Conservation (phyloP, 2,113 vertebrate species). For the Pseudopipra pipra region DNA sequence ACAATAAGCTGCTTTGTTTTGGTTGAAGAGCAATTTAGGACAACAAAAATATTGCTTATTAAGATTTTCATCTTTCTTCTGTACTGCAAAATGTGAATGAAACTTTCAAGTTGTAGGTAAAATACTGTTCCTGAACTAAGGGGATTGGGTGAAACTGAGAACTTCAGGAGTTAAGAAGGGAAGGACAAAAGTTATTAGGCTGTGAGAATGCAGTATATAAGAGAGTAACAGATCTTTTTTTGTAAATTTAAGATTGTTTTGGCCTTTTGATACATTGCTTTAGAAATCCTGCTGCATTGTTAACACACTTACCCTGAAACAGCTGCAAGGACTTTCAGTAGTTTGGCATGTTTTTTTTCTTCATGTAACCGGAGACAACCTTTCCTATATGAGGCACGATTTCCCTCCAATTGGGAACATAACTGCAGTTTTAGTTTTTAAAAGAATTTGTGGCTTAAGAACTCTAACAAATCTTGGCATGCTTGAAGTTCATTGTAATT, state of each 20-base stretch:
- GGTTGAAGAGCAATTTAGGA: neutral
- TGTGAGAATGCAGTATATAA: neutral
- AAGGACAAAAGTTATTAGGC: neutral
- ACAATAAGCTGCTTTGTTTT: neutral
- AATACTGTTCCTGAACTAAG: neutral
- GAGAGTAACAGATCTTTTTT: neutral
- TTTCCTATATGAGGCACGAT: conserved; percentile 73
- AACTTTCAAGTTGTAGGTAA: neutral
- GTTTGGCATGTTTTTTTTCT: conserved; percentile 38
- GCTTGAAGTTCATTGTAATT: conserved; percentile 71
- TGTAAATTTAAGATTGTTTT: neutral
- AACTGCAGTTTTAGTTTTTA: conserved; percentile 68
- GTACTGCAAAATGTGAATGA: neutral
- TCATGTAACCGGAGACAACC: conserved; percentile 64
- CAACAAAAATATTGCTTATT: neutral
- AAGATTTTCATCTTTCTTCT: neutral
- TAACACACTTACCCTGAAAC: conserved; percentile 13
- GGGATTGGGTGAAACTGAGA: neutral
- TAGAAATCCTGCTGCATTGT: conserved; percentile 25
- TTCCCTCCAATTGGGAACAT: conserved; percentile 66
- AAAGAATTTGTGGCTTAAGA: conserved; percentile 70
- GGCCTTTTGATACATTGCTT: neutral
- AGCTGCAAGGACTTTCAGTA: conserved; percentile 50
- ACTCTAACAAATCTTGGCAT: conserved; percentile 67
- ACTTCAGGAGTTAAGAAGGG: neutral